Evolutionary conservation across 2,113 vertebrate species (phyloP).

Genomic region (Zosterops japonicus): DNA sequence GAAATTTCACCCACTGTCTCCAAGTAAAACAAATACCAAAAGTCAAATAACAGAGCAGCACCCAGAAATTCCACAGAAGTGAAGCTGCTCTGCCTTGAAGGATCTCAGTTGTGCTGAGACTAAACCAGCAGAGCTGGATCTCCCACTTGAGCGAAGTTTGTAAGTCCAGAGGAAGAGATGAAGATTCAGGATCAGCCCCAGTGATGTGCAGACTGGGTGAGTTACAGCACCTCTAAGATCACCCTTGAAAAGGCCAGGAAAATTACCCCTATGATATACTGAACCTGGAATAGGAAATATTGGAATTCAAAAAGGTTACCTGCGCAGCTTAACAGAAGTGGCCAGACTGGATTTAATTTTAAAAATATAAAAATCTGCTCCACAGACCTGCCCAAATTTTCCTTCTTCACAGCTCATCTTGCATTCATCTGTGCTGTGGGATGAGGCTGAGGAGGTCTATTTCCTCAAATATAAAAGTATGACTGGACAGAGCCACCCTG

Average conservation of each 20-base stretch:
- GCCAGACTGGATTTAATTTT: background rate
- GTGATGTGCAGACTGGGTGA: background rate
- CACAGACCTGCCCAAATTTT: background rate
- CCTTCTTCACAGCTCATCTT: background rate
- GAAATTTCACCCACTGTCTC: background rate
- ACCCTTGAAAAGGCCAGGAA: background rate
- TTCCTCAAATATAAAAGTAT: background rate
- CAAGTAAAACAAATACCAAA: background rate
- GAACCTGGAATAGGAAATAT: background rate
- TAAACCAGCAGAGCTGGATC: background rate
- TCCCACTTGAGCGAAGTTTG: background rate
- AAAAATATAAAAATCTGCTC: background rate
- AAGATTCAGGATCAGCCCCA: background rate
- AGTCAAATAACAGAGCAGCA: background rate
- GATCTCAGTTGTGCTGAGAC: background rate
- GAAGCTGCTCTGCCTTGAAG: background rate
- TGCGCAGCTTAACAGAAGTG: background rate
- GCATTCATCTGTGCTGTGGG: background rate
- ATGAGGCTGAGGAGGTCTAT: background rate
- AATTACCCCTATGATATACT: background rate
- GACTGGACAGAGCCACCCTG: background rate
- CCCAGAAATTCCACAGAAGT: background rate
- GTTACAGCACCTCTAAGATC: background rate
- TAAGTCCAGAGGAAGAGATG: background rate
- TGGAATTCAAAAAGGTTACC: background rate